Percentiles rank a stretch among this genome's conserved stretches.
Conservation (phyloP, 2,888 invertebrate genomes). For the Falcaria lacertinaria region DNA sequence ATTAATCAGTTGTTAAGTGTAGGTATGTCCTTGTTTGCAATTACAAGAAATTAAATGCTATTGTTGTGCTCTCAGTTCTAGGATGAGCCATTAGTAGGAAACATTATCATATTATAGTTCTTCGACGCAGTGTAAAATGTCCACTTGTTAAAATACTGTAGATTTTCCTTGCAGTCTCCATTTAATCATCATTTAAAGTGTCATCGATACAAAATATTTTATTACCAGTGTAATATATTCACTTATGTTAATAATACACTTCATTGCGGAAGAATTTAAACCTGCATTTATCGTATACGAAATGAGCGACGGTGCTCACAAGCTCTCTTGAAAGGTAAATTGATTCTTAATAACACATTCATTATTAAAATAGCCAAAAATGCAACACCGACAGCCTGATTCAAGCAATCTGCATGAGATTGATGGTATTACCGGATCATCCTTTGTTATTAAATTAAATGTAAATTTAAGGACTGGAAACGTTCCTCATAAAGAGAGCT, state of each 20-base stretch:
- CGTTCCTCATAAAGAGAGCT: constrained; percentile 27
- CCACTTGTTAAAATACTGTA: no score
- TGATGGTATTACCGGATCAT: constrained; percentile 35
- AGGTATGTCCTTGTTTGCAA: no score
- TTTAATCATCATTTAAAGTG: no score
- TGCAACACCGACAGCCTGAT: constrained; percentile 28
- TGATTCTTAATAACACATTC: constrained; percentile 66
- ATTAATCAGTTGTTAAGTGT: no score
- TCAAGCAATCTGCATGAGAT: constrained; percentile 55
- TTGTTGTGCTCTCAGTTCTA: no score
- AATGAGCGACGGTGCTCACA: constrained; percentile 28
- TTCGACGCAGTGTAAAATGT: no score
- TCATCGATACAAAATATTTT: background rate
- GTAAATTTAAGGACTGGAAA: constrained; percentile 17
- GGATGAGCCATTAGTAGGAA: no score
- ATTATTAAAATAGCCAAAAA: constrained; percentile 60
- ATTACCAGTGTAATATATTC: background rate
- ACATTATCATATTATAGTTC: no score
- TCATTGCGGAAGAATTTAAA: constrained; percentile 38
- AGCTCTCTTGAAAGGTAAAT: constrained; percentile 52
- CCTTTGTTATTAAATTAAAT: constrained; percentile 21
- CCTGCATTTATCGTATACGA: constrained; percentile 27
- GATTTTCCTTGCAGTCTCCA: no score
- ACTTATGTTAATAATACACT: constrained; percentile 6
- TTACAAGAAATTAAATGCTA: no score